phyloP scores from a whole-genome alignment of 37 sponge, comb jelly and placozoan genomes.

The Geodia barretti region DNA sequence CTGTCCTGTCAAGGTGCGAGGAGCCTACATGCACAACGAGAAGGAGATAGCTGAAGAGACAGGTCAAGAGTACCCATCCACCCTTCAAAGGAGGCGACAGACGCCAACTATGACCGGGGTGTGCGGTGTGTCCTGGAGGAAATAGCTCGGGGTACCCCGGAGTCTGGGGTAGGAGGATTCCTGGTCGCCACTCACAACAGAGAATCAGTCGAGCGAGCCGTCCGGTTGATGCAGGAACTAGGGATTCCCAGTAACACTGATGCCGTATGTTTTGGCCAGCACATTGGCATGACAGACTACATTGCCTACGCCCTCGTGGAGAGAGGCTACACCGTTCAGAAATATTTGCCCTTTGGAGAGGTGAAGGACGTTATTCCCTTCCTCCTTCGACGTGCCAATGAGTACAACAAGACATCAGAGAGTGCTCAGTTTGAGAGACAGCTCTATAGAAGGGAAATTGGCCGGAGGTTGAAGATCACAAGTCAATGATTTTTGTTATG shows the following conservation, averaged over 20 bases:
- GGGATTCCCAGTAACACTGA: slow-evolving; percentile 36
- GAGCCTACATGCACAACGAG: slow-evolving; percentile 91
- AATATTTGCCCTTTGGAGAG: slow-evolving; percentile 79
- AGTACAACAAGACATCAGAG: slow-evolving; percentile 74
- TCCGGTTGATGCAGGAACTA: slow-evolving; percentile 49
- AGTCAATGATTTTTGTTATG: too few species aligned
- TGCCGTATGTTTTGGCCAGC: slow-evolving; percentile 84
- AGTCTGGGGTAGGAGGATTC: too few species aligned
- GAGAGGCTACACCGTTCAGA: slow-evolving; percentile 76
- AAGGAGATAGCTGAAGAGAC: slow-evolving; percentile 33
- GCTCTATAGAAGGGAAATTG: slow-evolving; percentile 64
- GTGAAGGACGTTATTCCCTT: slow-evolving; percentile 83
- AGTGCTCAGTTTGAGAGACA: slow-evolving; percentile 63
- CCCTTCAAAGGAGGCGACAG: slow-evolving; percentile 67
- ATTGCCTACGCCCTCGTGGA: slow-evolving; percentile 68
- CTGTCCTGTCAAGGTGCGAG: slow-evolving; percentile 46
- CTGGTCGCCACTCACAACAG: slow-evolving; percentile 82
- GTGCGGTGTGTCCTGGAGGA: slow-evolving; percentile 36
- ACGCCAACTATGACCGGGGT: slow-evolving; percentile 57
- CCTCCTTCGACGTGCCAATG: slow-evolving; percentile 74
- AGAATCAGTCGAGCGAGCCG: slow-evolving; percentile 53
- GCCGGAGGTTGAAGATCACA: slow-evolving; percentile 33
- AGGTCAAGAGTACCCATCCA: slow-evolving; percentile 73
- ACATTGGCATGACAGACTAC: slow-evolving; percentile 87
- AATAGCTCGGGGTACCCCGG: slow-evolving; percentile 8